Percentiles rank a stretch among this genome's conserved stretches.
phyloP scores from a whole-genome alignment of 2,113 vertebrate species.

The Chrysochloris asiatica region DNA sequence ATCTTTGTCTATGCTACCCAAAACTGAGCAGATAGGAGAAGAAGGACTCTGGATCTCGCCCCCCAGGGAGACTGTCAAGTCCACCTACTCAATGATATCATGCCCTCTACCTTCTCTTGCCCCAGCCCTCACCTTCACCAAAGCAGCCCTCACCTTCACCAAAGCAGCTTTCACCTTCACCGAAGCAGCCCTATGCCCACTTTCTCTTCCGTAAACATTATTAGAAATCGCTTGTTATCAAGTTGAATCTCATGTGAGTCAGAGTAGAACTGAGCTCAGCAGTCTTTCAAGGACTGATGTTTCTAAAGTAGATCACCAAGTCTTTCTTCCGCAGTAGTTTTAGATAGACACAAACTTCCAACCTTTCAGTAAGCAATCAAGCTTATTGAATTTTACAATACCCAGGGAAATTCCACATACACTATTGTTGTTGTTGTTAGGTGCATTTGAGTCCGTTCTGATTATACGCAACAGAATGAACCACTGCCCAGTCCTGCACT shows the following conservation, averaged over 20 bases:
- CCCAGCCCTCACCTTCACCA: fast-evolving
- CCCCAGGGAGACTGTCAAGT: fast-evolving
- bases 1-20: neutral
- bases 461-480: too few species aligned
- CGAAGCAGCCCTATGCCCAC: neutral
- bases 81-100: fast-evolving
- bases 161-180: fast-evolving
- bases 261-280: neutral
- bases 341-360: neutral
- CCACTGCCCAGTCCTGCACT: too few species aligned
- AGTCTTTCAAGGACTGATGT: neutral
- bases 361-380: neutral
- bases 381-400: neutral
- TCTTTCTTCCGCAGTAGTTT: neutral
- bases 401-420: neutral
- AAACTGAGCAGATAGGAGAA: neutral
- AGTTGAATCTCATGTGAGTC: neutral
- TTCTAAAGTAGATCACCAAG: neutral
- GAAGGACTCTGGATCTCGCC: fast-evolving
- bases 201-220: neutral
- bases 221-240: neutral
- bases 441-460: too few species aligned
- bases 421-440: too few species aligned
- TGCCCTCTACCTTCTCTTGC: neutral
- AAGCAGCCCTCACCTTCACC: fast-evolving